These are phyloP conservation scores for Cheilosia soror DNA, from an alignment of 2,888 invertebrate genomes.

Conservation along the genomic window DNA sequence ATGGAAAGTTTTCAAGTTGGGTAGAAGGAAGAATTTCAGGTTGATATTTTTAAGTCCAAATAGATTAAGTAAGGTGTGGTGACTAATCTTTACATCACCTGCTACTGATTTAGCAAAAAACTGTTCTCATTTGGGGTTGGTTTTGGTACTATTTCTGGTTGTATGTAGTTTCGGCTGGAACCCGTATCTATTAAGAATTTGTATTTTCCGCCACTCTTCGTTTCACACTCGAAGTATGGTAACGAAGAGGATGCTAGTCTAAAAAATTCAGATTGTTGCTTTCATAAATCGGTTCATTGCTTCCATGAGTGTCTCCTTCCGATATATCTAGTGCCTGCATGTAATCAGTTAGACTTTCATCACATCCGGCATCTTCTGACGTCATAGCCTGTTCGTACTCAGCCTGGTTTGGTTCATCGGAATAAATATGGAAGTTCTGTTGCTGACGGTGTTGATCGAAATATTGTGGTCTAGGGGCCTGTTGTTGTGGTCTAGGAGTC, in stretches of 20 bases:
- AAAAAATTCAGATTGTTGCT: conserved; percentile 16
- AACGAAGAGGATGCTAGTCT: conserved; percentile 15
- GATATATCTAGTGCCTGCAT: not conserved
- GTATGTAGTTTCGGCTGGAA: conserved; percentile 11
- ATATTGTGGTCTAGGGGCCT: too few relatives aligned
- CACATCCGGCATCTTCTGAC: not conserved
- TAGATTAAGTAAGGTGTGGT: not conserved
- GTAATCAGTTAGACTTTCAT: not conserved
- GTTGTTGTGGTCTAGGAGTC: too few relatives aligned
- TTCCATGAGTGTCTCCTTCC: not conserved
- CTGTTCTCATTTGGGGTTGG: conserved; percentile 1
- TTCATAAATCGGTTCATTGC: not conserved
- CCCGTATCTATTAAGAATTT: conserved; percentile 25
- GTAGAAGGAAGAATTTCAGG: too few relatives aligned
- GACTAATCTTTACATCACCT: conserved; percentile 13
- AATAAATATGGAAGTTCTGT: too few relatives aligned
- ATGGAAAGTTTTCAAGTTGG: too few relatives aligned
- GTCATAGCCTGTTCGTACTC: too few relatives aligned
- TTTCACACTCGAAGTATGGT: not conserved
- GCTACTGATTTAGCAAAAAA: conserved; percentile 33
- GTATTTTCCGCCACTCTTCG: conserved; percentile 6
- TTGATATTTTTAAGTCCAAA: too few relatives aligned
- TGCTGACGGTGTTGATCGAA: too few relatives aligned
- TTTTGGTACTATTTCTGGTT: not conserved
- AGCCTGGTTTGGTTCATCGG: too few relatives aligned